These are phyloP conservation scores for Gephyroberyx darwinii DNA, from an alignment of 2,797 vertebrate genomes.

Conservation along the genomic window DNA sequence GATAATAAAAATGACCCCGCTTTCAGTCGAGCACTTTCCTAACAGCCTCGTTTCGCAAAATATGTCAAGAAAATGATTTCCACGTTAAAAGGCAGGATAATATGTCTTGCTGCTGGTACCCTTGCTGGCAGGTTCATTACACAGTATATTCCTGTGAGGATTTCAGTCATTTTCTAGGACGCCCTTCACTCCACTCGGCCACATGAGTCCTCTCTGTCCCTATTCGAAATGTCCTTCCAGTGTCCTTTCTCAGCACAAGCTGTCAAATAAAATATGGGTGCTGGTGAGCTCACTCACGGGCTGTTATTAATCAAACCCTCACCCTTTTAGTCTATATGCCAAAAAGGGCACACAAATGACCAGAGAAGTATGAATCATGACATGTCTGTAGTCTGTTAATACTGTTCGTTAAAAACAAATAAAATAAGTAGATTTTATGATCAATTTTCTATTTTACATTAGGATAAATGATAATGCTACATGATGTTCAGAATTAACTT, in stretches of 20 bases:
- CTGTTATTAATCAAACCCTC: constrained; percentile 55
- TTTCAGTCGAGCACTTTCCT: constrained; percentile 11
- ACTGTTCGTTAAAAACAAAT: constrained; percentile 11
- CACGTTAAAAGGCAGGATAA: constrained; percentile 24
- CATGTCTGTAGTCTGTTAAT: constrained; percentile 1
- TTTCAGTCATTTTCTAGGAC: constrained; percentile 78
- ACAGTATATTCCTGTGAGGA: constrained; percentile 72
- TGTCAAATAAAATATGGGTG: constrained; percentile 61
- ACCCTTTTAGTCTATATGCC: constrained; percentile 35
- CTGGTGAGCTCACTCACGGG: constrained; percentile 34
- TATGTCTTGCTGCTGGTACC: constrained; percentile 33
- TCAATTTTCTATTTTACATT: too few species aligned
- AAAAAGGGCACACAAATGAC: constrained; percentile 26
- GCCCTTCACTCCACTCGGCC: constrained; percentile 72
- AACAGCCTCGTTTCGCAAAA: constrained; percentile 2
- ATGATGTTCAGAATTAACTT: too few species aligned
- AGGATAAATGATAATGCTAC: too few species aligned
- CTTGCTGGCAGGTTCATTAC: constrained; percentile 67
- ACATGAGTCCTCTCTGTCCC: constrained; percentile 66
- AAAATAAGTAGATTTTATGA: too few species aligned
- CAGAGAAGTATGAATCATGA: constrained; percentile 13
- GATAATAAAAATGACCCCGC: background rate
- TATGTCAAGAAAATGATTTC: constrained; percentile 11
- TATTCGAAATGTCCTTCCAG: constrained; percentile 72
- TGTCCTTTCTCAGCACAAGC: constrained; percentile 65